These are phyloP conservation scores for Drosophila fulvimacula DNA, from an alignment of 2,888 invertebrate species.

Conservation along the genomic window DNA sequence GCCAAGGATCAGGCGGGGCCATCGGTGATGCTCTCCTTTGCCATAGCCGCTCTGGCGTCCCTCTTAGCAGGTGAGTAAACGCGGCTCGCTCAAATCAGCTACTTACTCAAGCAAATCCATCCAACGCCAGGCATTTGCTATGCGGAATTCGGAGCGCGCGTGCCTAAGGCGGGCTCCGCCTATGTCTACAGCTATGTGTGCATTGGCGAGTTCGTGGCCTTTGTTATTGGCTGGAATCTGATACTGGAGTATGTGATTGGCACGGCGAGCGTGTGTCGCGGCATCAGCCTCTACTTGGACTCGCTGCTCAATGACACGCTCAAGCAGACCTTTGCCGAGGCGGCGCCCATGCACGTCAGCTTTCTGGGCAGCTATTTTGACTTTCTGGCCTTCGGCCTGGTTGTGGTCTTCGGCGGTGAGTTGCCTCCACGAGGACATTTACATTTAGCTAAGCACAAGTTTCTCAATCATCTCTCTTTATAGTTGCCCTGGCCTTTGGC, in stretches of 20 bases:
- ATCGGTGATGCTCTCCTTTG: constrained; percentile 92
- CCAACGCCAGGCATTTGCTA: constrained; percentile 90
- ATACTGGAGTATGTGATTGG: constrained; percentile 94
- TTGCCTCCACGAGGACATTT: rapidly evolving
- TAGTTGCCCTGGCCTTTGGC: constrained; percentile 90
- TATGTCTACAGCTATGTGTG: constrained; percentile 94
- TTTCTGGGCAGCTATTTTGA: constrained; percentile 90
- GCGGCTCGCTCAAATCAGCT: neutral
- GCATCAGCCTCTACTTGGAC: constrained; percentile 91
- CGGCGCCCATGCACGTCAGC: constrained; percentile 87
- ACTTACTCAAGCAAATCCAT: constrained; percentile 9
- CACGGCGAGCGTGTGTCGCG: constrained; percentile 89
- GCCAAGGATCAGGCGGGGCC: constrained; percentile 92
- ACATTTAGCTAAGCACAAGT: neutral
- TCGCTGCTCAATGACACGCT: constrained; percentile 88
- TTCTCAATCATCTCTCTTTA: neutral
- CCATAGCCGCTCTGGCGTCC: constrained; percentile 94
- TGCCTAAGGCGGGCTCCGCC: constrained; percentile 94
- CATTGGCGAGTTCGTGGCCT: constrained; percentile 94
- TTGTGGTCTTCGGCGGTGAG: constrained; percentile 89
- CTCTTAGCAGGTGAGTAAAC: constrained; percentile 90
- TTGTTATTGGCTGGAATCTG: constrained; percentile 96
- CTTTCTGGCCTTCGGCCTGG: constrained; percentile 89
- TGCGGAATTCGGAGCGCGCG: constrained; percentile 94
- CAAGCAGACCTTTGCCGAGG: constrained; percentile 87